These are phyloP conservation scores for Ornithoptera priamus DNA, from an alignment of 2,888 invertebrate species.

Conservation along the genomic window DNA sequence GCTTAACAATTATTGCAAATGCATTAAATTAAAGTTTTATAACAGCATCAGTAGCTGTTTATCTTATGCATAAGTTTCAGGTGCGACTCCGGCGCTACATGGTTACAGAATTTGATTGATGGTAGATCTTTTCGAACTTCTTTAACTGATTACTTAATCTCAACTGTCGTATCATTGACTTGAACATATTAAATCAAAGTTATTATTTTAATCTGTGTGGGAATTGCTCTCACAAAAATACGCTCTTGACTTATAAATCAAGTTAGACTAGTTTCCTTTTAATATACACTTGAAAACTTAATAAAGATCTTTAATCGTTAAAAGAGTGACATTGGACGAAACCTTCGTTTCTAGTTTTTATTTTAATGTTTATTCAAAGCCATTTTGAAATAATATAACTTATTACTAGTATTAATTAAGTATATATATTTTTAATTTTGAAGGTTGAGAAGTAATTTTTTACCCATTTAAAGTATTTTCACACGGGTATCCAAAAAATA, in stretches of 20 bases:
- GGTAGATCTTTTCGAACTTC: too few relatives aligned
- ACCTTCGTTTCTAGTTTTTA: conserved; percentile 19
- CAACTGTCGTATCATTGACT: too few relatives aligned
- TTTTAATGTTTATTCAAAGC: background rate
- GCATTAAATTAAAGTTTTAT: too few relatives aligned
- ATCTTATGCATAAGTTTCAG: too few relatives aligned
- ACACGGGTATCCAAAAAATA: background rate
- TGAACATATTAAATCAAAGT: too few relatives aligned
- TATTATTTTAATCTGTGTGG: too few relatives aligned
- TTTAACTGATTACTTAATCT: too few relatives aligned
- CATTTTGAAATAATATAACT: background rate
- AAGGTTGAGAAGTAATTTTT: background rate
- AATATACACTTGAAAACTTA: conserved; percentile 1
- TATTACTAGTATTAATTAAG: background rate
- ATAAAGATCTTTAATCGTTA: conserved; percentile 6
- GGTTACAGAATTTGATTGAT: too few relatives aligned
- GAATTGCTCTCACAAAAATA: too few relatives aligned
- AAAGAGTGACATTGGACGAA: conserved; percentile 16
- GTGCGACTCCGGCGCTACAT: too few relatives aligned
- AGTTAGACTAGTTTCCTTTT: conserved; percentile 24
- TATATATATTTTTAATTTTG: conserved; percentile 4
- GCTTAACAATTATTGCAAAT: too few relatives aligned
- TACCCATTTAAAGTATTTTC: background rate
- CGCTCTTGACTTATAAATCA: conserved; percentile 19
- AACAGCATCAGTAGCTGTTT: too few relatives aligned